Evolutionary conservation across 2,888 invertebrate genomes (phyloP).

Genomic region (Spialia ferax): DNA sequence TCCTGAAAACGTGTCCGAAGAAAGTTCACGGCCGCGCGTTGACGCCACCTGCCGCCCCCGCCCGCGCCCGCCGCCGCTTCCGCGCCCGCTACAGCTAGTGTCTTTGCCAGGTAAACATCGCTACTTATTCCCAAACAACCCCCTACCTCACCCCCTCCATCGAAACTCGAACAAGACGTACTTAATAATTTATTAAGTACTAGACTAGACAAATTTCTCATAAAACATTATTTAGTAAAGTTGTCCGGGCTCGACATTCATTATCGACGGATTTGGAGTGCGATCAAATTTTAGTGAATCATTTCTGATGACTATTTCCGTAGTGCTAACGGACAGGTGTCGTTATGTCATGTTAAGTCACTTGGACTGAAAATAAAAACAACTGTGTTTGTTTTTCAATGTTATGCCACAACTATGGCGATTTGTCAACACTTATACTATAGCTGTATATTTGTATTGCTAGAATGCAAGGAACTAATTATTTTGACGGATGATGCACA

Average conservation of each 20-base stretch:
- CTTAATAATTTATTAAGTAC: conserved; percentile 12
- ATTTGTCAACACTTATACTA: not conserved
- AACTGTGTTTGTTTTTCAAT: conserved; percentile 34
- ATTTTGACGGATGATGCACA: not conserved
- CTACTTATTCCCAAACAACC: conserved; percentile 46
- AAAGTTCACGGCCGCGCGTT: conserved; percentile 87
- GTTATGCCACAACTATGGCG: conserved; percentile 3
- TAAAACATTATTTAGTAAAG: conserved; percentile 36
- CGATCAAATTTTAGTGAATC: conserved; percentile 47
- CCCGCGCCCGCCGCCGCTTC: conserved; percentile 60
- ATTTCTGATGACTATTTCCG: conserved; percentile 50
- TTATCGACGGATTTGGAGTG: conserved; percentile 46
- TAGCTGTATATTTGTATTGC: not conserved
- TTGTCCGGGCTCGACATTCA: conserved; percentile 37
- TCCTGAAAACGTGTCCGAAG: conserved; percentile 86
- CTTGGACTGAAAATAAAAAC: conserved; percentile 30
- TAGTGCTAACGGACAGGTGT: conserved; percentile 34
- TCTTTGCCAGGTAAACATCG: conserved; percentile 72
- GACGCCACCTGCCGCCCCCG: conserved; percentile 73
- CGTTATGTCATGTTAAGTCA: conserved; percentile 40
- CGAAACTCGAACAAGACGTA: conserved; percentile 56
- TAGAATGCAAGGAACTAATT: not conserved
- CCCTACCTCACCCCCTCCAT: conserved; percentile 46
- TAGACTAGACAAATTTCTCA: not conserved
- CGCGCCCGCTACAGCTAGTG: conserved; percentile 59